Base-by-base conservation (phyloP, 2,888 invertebrate genomes). In the Eubasilissa splendida region DNA sequence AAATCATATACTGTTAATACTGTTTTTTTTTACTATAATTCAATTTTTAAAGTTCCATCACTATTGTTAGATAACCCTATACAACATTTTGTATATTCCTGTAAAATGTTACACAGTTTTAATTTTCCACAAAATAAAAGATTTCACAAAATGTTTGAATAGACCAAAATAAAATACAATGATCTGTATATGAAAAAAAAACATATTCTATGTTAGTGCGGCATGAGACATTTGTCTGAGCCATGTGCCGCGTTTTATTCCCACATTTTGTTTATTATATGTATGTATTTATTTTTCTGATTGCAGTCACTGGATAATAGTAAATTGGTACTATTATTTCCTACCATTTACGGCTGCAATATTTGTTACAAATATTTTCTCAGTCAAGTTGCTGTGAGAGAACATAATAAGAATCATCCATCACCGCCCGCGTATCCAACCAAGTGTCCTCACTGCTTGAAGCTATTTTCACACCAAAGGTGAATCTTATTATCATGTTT, bases 291-390 rank as follows among this genome's bases (percentile, higher is more conserved):
- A 12, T 63, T 4, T 31, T 63, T 63, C 33, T 63, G 52, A 14
- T 68, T 68, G 5, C 68, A 68, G 68, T 68, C 50, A 4, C 7
- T 14, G 4, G n/a, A 33, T 5, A 50, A 68, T 58, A 59, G 31
- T 50, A 60, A 31, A 12, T 58, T 54, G 31, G 58, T 22, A 33
- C 11, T 63, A 1, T 77, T 59, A 54, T 52, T 53, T 56, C 31
- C 54, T 9, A 58, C 71, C 4, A 56, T 71, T 14, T 82, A 73
- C 60, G 76, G 71, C 14, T 82, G 82, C 54, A 58, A 76, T 8
- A 82, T 77, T 54, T 82, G 82, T 14, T 79, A 82, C 54, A 50
- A 65, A 53, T 77, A 82, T 60, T 82, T 82, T 65, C 59, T 82
- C 5, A 71, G 56, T 31, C 76, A 71, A 59, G 10, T 52, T 5